phyloP scores from a whole-genome alignment of 2,888 invertebrate species.

The Ditula angustiorana region DNA sequence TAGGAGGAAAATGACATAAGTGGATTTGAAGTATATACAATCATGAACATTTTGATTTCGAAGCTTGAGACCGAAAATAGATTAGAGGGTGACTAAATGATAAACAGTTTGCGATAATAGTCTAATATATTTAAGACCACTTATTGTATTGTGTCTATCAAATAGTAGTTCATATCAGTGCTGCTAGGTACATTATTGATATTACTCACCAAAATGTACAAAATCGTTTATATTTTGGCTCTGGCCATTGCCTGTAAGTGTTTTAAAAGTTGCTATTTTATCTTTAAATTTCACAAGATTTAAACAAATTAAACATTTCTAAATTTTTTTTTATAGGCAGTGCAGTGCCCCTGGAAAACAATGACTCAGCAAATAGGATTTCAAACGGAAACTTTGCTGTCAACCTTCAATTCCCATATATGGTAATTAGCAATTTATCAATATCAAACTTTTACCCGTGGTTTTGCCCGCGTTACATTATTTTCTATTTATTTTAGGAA shows the following conservation, averaged over 20 bases:
- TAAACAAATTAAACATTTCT: not conserved
- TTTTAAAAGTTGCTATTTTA: not conserved
- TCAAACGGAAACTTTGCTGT: constrained; percentile 9
- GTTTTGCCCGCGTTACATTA: no score
- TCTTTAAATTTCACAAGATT: not conserved
- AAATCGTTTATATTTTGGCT: constrained; percentile 8
- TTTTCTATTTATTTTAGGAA: not conserved
- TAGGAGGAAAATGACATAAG: not conserved
- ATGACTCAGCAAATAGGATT: constrained; percentile 23
- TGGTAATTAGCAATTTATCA: constrained; percentile 11
- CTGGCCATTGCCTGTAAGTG: constrained; percentile 28
- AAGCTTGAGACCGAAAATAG: not conserved
- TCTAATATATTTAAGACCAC: constrained; percentile 14
- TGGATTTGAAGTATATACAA: not conserved
- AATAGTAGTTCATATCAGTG: not conserved
- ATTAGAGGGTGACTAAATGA: not conserved
- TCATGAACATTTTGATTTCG: not conserved
- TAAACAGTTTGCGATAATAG: constrained; percentile 22
- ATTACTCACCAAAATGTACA: constrained; percentile 9
- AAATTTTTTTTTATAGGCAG: constrained; percentile 7
- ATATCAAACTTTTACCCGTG: not conserved
- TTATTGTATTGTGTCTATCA: not conserved
- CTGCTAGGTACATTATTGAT: not conserved
- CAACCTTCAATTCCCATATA: constrained; percentile 30
- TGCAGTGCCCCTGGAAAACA: constrained; percentile 26